Evolutionary conservation across 2,888 invertebrate species (phyloP), one percentile per base, ranked within the genome.

Genomic region (Crioceris asparagi): DNA sequence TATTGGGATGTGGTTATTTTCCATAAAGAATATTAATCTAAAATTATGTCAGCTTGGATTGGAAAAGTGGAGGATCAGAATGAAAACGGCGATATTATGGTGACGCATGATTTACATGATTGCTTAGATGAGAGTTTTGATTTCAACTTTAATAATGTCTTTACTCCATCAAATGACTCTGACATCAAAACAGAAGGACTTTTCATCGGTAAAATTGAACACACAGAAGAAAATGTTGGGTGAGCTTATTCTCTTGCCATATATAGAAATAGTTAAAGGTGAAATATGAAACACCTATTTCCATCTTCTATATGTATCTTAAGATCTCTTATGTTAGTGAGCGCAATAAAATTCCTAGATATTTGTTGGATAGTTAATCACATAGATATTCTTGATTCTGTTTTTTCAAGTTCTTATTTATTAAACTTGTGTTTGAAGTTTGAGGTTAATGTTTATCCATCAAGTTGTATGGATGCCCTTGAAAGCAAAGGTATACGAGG

Each of bases 31-130:
- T 29, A 11, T 33, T 34, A 29, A 30, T 14, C 10, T 19, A 25
- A 38, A 38, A 48, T 38, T 30, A 53, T 55, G 55, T 52, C 51
- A 30, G 45, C 46, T 35, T 53, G 51, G 51, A 45, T 48, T 21
- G 48, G 47, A 43, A 52, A 51, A 44, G 39, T 50, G 43, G 46
- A 46, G 44, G 46, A 39, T 37, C 35, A 46, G 40, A 50, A 49
- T 44, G 52, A 52, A 44, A 48, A 48, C 42, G 40, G 45, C 32
- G 45, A 65, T 43, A 66, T 70, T 41, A 59, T 68, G 32, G 66
- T 69, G 50, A 66, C 67, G 26, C 69, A 68, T 49, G 70, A 71
- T 53, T 58, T 72, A 36, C 69, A 71, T 52, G 69, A 71, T 49
- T 72, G 68, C 47, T 59, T 72, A 25, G 70, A 60, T 44, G 60